phyloP scores from a whole-genome alignment of 2,888 invertebrate genomes.

The Stegophylla sp. region DNA sequence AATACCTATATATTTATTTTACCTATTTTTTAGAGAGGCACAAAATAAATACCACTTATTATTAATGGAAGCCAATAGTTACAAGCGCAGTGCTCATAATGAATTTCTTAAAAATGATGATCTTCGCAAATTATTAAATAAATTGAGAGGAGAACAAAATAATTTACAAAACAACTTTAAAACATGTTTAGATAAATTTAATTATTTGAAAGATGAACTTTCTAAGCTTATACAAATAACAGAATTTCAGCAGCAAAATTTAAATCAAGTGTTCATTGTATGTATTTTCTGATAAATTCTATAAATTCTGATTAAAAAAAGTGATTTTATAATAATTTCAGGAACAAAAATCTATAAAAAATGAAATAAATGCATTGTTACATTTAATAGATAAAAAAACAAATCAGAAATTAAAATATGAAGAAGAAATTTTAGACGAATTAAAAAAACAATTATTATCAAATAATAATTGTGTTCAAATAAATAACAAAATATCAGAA shows the following conservation, averaged over 20 bases:
- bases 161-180: conserved; percentile 67
- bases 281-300: conserved; percentile 10
- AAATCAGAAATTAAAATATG: conserved; percentile 37
- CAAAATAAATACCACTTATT: conserved; percentile 70
- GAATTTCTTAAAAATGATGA: conserved; percentile 75
- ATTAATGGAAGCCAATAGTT: conserved; percentile 71
- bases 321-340: neutral
- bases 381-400: conserved; percentile 29
- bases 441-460: conserved; percentile 48
- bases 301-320: neutral
- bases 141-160: conserved; percentile 69
- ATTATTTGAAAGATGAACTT: conserved; percentile 68
- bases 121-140: conserved; percentile 70
- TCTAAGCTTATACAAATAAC: conserved; percentile 69
- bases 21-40: conserved; percentile 68
- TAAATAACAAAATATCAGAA: conserved; percentile 50
- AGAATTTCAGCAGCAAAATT: conserved; percentile 64
- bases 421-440: conserved; percentile 56
- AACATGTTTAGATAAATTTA: conserved; percentile 68
- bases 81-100: conserved; percentile 72
- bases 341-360: conserved; percentile 47
- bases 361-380: conserved; percentile 39
- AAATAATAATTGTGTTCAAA: conserved; percentile 39
- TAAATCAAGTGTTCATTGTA: conserved; percentile 45
- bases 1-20: no score